These are phyloP conservation scores for Gambusia affinis DNA, from an alignment of 2,113 vertebrate genomes.

Conservation along the genomic window DNA sequence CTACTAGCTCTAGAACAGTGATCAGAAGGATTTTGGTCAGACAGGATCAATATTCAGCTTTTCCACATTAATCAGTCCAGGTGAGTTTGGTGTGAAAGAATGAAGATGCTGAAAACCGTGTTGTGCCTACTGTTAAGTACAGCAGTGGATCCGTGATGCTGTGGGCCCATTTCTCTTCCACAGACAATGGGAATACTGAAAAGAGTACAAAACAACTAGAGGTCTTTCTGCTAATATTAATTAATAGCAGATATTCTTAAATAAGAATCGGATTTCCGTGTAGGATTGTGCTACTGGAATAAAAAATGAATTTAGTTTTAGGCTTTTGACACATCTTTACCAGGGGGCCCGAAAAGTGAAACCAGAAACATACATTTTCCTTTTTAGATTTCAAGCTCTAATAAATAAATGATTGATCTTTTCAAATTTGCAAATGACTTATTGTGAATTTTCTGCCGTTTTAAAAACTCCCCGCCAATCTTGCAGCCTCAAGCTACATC, in stretches of 20 bases:
- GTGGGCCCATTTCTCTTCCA: not conserved
- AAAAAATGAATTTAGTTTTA: not conserved
- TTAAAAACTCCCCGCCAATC: not conserved
- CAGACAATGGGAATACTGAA: not conserved
- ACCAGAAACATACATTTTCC: constrained; percentile 18
- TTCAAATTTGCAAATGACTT: not conserved
- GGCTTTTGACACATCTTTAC: not conserved
- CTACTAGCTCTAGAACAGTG: not conserved
- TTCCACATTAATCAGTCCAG: not conserved
- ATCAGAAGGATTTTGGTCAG: not conserved
- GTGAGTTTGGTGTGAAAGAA: not conserved
- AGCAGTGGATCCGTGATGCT: not conserved
- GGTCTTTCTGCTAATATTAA: not conserved
- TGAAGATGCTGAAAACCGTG: not conserved
- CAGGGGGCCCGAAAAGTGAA: not conserved
- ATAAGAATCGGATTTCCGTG: not conserved
- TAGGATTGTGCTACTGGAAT: not conserved
- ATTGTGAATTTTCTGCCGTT: not conserved
- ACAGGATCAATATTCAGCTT: not conserved
- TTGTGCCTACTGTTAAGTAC: not conserved
- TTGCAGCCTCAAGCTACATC: not conserved
- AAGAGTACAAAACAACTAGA: not conserved
- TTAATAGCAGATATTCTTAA: not conserved
- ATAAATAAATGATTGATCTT: not conserved
- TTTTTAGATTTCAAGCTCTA: not conserved